Base-by-base conservation (phyloP, 2,113 vertebrate genomes). In the Hippocampus comes region DNA sequence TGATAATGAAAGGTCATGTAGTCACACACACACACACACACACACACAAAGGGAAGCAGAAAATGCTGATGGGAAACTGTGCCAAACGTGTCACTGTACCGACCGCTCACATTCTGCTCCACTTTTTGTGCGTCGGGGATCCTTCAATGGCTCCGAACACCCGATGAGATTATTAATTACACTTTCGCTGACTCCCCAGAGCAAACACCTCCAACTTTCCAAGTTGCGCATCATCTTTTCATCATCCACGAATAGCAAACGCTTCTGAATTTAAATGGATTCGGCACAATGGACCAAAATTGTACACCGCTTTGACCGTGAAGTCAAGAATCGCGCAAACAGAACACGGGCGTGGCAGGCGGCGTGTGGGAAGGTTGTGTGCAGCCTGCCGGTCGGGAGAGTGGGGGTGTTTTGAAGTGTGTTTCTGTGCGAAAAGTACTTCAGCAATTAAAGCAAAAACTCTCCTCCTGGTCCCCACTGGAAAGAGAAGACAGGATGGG, bases 401-500 rank as follows among this genome's bases (percentile, higher is more conserved):
- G 20, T 74, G 84, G 85, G 71, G 75, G 73, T 67, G 75, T 82
- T 75, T 66, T 86, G 72, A 85, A 80, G 79, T 84, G 79, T 70
- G 73, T 81, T 72, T 88, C 68, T 71, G 59, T 80, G 84, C 82
- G 78, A 86, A 86, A 87, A 90, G 81, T 75, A 85, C 81, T 84
- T 86, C 80, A 81, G 86, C 86, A 87, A 90, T 90, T 89, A 91
- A 86, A 90, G 82, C 82, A 46, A 82, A 87, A 79, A 82, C 81
- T 86, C 77, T 86, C 75, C 41, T 69, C 73, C 71, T 67, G 66
- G 56, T 85, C 69, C 73, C 82, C 71, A 15, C 61, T 77, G 79
- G 78, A 81, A 80, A 74, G 72, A 73, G 23, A 66, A 84, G 81
- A 75, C 79, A 85, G 74, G 70, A 74, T 79, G 73, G 70, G 73